Evolutionary conservation across 1,140 invertebrate species (phyloP), one percentile per base, ranked within the genome.

Genomic region (Venustaconcha ellipsiformis): DNA sequence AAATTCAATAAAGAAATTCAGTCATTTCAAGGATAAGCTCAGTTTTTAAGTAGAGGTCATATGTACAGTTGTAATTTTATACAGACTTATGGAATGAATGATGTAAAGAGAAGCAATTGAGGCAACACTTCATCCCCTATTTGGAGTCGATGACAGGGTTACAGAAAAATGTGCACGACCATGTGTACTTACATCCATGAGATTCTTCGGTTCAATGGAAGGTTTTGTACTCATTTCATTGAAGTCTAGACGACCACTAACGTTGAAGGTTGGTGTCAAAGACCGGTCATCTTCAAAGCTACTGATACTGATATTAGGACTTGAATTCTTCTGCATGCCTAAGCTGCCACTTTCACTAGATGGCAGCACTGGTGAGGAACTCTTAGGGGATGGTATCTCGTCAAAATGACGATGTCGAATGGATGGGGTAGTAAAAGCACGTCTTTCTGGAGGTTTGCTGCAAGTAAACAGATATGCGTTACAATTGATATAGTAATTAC

Each of bases 171-270:
- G 37, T 48, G 37, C 37, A 48, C 37, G 3, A 48, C 37, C 11
- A 8, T 8, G 37, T 48, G 37, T 48, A 77, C 81, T 79, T 82
- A 87, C 86, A 70, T 78, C 81, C 62, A 87, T 76, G 1, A 87
- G 79, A 77, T 87, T 87, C 74, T 86, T 86, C 2, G 86, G 86
- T 72, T 82, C 86, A 58, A 87, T 86, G 55, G 68, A 72, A 17
- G 75, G 74, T 75, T 85, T 86, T 13, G 83, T 86, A 5, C 72
- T 78, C 4, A 56, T 48, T n/a, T 73, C 63, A n/a, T 82, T 81
- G 15, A 58, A 55, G 6, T 82, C 81, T 5, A 59, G 11, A 66
- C 80, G 63, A 57, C 65, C 72, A 58, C 72, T 78, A 20, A 67
- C 68, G 60, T 81, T 80, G 1, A 77, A 72, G 8, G 82, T 80